Evolutionary conservation across 2,113 vertebrate genomes (phyloP).

Genomic region (Dinomys branickii): DNA sequence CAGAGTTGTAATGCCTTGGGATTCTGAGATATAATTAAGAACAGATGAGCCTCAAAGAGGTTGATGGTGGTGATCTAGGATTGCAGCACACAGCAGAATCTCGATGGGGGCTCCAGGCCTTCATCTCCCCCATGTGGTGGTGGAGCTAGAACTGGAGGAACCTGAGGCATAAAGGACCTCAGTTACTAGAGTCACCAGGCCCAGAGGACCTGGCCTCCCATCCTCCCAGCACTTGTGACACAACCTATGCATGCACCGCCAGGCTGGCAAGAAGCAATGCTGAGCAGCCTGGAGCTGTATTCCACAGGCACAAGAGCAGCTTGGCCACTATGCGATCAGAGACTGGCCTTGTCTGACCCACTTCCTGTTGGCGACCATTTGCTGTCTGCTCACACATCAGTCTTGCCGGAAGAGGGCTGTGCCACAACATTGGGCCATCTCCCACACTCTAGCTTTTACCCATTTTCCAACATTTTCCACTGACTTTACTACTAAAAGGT

Average conservation of each 20-base stretch:
- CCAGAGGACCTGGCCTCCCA: background rate
- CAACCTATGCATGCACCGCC: background rate
- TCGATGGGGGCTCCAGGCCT: background rate
- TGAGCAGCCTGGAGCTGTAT: background rate
- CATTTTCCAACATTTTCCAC: background rate
- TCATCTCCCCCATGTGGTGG: rapidly evolving
- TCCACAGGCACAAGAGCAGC: background rate
- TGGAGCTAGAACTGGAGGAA: background rate
- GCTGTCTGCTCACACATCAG: background rate
- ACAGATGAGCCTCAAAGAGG: constrained; percentile 66
- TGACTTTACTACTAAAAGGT: constrained; percentile 18
- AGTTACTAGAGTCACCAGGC: background rate
- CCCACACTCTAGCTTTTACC: background rate
- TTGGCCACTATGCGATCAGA: background rate
- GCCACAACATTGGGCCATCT: rapidly evolving
- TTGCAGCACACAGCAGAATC: background rate
- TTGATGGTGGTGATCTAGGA: background rate
- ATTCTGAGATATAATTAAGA: constrained; percentile 76
- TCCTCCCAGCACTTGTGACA: background rate
- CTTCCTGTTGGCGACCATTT: background rate
- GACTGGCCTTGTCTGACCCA: background rate
- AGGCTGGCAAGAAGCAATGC: rapidly evolving
- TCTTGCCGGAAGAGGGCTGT: background rate
- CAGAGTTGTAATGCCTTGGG: constrained; percentile 60
- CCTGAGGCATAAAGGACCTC: background rate